A percentile compares a stretch with the other conserved stretches of the same genome.
These are phyloP conservation scores for Phanerotoma sp. DNA, from an alignment of 2,888 invertebrate genomes.

Conservation along the genomic window DNA sequence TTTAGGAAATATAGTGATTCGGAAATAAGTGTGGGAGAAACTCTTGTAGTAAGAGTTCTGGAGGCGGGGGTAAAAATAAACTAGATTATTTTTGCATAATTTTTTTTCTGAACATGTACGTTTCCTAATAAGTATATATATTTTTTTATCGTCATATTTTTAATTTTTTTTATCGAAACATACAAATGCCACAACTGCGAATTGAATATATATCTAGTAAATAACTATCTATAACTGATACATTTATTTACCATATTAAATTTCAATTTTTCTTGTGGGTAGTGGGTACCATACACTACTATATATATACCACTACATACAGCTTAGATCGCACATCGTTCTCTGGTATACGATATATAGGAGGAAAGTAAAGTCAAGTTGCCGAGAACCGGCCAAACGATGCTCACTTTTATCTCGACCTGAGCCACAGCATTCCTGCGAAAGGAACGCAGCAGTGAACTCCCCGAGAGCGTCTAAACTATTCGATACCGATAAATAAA, in stretches of 20 bases:
- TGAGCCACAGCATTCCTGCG: slow-evolving; percentile 12
- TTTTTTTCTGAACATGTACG: too few relatives aligned
- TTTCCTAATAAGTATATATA: too few relatives aligned
- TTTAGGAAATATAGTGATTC: too few relatives aligned
- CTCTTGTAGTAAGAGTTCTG: too few relatives aligned
- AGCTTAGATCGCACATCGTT: slow-evolving; percentile 12
- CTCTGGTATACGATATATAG: slow-evolving; percentile 25
- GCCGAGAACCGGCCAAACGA: slow-evolving; percentile 18
- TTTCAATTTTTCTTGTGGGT: not conserved
- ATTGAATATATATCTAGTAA: too few relatives aligned
- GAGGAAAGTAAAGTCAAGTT: slow-evolving; percentile 10
- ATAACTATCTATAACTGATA: not conserved
- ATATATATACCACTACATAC: not conserved
- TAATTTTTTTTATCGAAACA: too few relatives aligned
- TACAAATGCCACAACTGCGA: too few relatives aligned
- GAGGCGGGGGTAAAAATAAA: too few relatives aligned
- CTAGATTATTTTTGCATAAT: too few relatives aligned
- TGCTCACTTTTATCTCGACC: slow-evolving; percentile 30
- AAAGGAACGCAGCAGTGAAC: slow-evolving; percentile 15
- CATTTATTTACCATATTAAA: not conserved
- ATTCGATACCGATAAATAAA: slow-evolving; percentile 53
- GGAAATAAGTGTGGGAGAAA: too few relatives aligned
- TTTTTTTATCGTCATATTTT: too few relatives aligned
- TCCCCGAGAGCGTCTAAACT: slow-evolving; percentile 38
- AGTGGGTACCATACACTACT: not conserved